Evolutionary conservation across 2,797 vertebrate species (phyloP).

Genomic region (Manis javanica): DNA sequence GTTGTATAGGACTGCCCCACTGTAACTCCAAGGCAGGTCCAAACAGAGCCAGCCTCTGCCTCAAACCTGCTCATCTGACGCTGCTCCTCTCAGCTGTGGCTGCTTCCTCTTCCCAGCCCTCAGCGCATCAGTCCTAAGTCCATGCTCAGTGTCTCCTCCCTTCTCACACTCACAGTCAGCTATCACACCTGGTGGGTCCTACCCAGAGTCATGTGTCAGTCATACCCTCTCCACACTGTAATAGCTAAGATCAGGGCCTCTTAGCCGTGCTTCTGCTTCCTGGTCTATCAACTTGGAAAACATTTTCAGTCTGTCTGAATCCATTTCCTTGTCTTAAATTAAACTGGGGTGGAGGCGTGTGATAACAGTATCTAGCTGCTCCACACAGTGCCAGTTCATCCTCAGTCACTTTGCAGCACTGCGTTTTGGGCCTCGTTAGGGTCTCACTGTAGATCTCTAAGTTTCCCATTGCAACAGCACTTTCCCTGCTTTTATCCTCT

Average conservation of each 20-base stretch:
- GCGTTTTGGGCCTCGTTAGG: fast-evolving
- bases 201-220: background rate
- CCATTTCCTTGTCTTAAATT: background rate
- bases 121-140: background rate
- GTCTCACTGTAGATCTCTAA: background rate
- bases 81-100: background rate
- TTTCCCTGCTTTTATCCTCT: fast-evolving
- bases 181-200: background rate
- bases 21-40: fast-evolving
- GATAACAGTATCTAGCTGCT: background rate
- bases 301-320: background rate
- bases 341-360: background rate
- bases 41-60: background rate
- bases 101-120: background rate
- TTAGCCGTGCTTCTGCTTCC: background rate
- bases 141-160: background rate
- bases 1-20: background rate
- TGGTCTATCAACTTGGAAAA: background rate
- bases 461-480: fast-evolving
- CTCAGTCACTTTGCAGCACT: too few relatives aligned
- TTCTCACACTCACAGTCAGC: background rate
- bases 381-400: too few relatives aligned
- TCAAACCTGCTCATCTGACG: fast-evolving
- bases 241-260: background rate
- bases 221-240: background rate